Conservation (phyloP, 2,113 vertebrate species). For the Delphinus delphis region DNA sequence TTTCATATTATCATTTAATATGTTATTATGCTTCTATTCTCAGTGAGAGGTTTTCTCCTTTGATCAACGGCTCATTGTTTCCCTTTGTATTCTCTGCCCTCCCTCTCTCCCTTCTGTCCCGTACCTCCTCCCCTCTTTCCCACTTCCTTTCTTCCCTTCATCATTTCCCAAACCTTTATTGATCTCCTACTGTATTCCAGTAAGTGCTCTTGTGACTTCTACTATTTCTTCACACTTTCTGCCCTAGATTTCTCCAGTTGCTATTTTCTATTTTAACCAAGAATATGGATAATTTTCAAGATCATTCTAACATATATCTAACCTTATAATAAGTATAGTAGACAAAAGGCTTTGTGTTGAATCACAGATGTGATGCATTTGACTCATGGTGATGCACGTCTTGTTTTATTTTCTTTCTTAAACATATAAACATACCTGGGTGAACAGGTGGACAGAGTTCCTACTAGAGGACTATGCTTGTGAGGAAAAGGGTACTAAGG, state of each 20-base stretch:
- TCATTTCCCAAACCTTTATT: neutral
- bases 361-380: neutral
- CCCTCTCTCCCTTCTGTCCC: neutral
- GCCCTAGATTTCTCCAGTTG: neutral
- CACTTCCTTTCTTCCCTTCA: neutral
- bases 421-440: neutral
- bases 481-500: neutral
- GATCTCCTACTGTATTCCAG: neutral
- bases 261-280: neutral
- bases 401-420: constrained; percentile 23
- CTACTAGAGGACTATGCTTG: neutral
- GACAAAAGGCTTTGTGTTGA: neutral
- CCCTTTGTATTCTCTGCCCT: neutral
- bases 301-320: neutral
- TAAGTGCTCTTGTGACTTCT: neutral
- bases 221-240: neutral
- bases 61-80: neutral
- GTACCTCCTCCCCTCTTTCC: neutral
- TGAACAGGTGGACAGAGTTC: neutral
- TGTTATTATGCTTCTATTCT: neutral
- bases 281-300: neutral
- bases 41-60: neutral
- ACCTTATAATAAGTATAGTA: neutral
- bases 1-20: neutral
- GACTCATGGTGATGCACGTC: neutral